Conservation (phyloP, 2,888 invertebrate species). For the Protodeltote pygarga region DNA sequence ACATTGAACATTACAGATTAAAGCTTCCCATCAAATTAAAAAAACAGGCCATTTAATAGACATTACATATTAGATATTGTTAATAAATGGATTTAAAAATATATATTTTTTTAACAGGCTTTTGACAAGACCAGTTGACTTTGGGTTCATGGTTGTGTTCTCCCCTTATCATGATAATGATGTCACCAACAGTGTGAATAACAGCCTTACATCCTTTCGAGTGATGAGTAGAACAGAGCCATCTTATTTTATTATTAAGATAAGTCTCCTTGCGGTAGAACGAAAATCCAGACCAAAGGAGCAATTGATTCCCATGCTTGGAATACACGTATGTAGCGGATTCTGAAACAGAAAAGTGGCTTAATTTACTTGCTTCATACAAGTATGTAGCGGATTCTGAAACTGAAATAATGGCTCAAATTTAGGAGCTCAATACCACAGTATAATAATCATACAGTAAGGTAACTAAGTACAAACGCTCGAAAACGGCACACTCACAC, state of each 20-base stretch:
- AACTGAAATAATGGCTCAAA: too few relatives aligned
- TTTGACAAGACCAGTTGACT: background rate
- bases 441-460: too few relatives aligned
- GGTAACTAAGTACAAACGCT: too few relatives aligned
- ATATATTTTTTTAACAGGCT: background rate
- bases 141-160: constrained; percentile 12
- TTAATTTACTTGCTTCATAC: too few relatives aligned
- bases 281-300: constrained; percentile 18
- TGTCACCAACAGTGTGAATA: constrained; percentile 13
- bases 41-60: too few relatives aligned
- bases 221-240: constrained; percentile 17
- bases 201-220: constrained; percentile 8
- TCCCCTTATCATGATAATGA: constrained; percentile 13
- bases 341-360: too few relatives aligned
- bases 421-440: too few relatives aligned
- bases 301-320: constrained; percentile 5
- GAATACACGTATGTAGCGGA: constrained; percentile 7
- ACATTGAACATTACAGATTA: too few relatives aligned
- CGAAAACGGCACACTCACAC: too few relatives aligned
- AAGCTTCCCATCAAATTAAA: too few relatives aligned
- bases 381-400: too few relatives aligned
- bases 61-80: too few relatives aligned
- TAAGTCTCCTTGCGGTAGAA: constrained; percentile 8
- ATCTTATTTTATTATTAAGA: constrained; percentile 1
- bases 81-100: constrained; percentile 1